A percentile compares a stretch with the other conserved stretches of the same genome.
Conservation (phyloP, 2,888 invertebrate species). For the Carcina quercana region DNA sequence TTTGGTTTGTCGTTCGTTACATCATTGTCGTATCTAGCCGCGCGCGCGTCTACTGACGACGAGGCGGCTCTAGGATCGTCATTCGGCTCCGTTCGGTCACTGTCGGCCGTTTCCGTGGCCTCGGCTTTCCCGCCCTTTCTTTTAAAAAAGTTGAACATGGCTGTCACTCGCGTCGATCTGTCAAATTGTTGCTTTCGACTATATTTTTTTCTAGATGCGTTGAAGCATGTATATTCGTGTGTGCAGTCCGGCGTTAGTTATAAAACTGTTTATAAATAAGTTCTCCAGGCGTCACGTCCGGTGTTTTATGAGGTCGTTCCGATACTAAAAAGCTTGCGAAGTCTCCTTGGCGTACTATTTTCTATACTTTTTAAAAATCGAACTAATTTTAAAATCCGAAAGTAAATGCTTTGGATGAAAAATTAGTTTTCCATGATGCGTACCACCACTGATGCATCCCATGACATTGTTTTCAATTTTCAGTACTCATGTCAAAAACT, state of each 20-base stretch:
- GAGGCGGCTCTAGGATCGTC: conserved; percentile 30
- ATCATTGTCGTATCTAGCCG: conserved; percentile 41
- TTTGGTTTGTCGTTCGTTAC: conserved; percentile 35
- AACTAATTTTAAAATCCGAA: too few relatives aligned
- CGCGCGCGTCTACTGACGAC: conserved; percentile 44
- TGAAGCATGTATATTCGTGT: conserved; percentile 45
- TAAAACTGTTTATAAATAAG: conserved; percentile 34
- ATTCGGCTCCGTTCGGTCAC: conserved; percentile 36
- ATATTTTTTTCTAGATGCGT: conserved; percentile 16
- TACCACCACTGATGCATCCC: too few relatives aligned
- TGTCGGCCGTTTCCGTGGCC: conserved; percentile 28
- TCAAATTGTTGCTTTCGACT: conserved; percentile 18
- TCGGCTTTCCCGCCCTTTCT: conserved; percentile 62
- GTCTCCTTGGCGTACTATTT: too few relatives aligned
- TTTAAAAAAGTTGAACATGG: conserved; percentile 69
- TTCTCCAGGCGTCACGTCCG: conserved; percentile 10
- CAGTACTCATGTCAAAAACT: too few relatives aligned
- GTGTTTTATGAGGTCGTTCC: conserved; percentile 9
- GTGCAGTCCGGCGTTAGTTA: conserved; percentile 26
- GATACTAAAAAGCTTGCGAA: too few relatives aligned
- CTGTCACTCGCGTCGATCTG: too few relatives aligned
- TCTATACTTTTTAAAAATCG: too few relatives aligned
- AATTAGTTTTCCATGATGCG: too few relatives aligned
- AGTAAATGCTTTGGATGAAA: too few relatives aligned
- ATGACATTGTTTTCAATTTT: too few relatives aligned